phyloP scores from a whole-genome alignment of 2,113 vertebrate genomes.

The Corythoichthys haematopterus region DNA sequence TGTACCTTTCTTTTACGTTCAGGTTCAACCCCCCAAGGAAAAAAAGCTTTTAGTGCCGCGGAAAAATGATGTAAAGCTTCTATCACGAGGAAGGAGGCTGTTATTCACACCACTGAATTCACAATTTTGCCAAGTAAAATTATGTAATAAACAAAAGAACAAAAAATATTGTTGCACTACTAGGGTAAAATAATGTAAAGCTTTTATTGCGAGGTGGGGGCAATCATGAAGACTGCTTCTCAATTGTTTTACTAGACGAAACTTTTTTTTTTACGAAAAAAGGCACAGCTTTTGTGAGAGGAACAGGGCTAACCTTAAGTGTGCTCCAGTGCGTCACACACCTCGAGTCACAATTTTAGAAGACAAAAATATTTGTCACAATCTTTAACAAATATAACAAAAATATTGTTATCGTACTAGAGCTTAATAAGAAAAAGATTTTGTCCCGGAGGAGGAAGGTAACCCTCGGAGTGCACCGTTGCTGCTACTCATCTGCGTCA shows the following conservation, averaged over 20 bases:
- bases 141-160: neutral
- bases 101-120: neutral
- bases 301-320: neutral
- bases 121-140: neutral
- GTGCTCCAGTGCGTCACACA: neutral
- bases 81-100: neutral
- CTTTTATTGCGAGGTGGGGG: neutral
- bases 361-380: neutral
- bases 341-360: neutral
- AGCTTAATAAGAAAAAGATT: neutral
- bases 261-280: no score
- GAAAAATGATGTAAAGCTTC: neutral
- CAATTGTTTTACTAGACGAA: no score
- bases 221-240: no score
- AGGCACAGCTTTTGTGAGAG: neutral
- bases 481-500: constrained; percentile 28
- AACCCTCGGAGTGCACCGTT: neutral
- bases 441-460: neutral
- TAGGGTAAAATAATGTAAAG: neutral
- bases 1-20: neutral
- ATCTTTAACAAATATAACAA: neutral
- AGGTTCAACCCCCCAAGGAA: neutral
- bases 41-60: neutral
- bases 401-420: neutral
- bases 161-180: neutral